phyloP scores from a whole-genome alignment of 2,113 vertebrate genomes.

The Prionailurus bengalensis region DNA sequence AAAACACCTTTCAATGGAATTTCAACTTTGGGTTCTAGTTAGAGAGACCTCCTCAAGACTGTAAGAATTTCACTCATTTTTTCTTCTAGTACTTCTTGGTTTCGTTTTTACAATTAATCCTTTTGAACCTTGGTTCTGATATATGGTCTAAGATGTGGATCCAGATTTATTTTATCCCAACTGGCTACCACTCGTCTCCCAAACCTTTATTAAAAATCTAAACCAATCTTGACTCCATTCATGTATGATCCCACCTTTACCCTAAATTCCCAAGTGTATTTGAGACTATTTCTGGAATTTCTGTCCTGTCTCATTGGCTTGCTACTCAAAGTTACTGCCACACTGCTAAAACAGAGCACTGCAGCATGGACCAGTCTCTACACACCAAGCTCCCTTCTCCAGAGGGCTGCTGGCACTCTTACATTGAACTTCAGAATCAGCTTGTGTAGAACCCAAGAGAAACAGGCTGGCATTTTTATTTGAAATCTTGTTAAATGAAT shows the following conservation, averaged over 20 bases:
- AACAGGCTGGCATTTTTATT: neutral
- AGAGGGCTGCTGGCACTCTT: neutral
- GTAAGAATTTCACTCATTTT: neutral
- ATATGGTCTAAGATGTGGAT: neutral
- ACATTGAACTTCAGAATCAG: neutral
- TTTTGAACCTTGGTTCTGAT: neutral
- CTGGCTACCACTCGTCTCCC: neutral
- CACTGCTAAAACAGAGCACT: neutral
- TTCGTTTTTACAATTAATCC: conserved; percentile 8
- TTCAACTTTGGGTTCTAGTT: neutral
- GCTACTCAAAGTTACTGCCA: neutral
- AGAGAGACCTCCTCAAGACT: neutral
- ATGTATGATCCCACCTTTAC: neutral
- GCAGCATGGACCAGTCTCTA: neutral
- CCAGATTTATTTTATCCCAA: conserved; percentile 15
- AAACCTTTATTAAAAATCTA: conserved; percentile 4
- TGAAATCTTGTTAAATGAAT: neutral
- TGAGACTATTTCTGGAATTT: neutral
- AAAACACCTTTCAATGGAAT: neutral
- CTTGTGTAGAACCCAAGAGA: neutral
- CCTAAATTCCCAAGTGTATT: neutral
- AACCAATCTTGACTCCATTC: neutral
- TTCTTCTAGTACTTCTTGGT: neutral
- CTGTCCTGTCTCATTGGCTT: neutral
- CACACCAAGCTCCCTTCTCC: neutral